phyloP scores from a whole-genome alignment of 2,888 invertebrate species.

The Cybosia mesomella region DNA sequence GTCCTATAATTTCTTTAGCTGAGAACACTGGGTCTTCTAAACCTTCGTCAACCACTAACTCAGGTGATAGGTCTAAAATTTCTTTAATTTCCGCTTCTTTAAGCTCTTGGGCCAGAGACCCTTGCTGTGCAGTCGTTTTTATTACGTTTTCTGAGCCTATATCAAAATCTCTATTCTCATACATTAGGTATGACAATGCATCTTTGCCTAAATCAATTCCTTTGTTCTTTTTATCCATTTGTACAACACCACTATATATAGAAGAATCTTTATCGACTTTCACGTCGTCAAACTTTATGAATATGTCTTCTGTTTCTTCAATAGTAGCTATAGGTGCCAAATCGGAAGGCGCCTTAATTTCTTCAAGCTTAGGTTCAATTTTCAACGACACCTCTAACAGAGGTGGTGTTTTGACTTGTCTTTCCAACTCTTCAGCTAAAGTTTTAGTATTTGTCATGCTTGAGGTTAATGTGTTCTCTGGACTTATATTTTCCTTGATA shows the following conservation, averaged over 20 bases:
- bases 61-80: conserved; percentile 77
- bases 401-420: conserved; percentile 64
- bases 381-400: conserved; percentile 63
- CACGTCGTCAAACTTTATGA: conserved; percentile 72
- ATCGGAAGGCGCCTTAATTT: conserved; percentile 62
- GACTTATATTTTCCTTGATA: conserved; percentile 89
- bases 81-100: conserved; percentile 77
- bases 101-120: conserved; percentile 74
- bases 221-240: conserved; percentile 50
- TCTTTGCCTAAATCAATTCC: conserved; percentile 78
- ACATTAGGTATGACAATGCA: conserved; percentile 76
- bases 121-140: conserved; percentile 53
- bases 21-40: conserved; percentile 68
- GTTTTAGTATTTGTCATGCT: conserved; percentile 78
- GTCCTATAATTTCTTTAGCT: conserved; percentile 64
- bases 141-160: conserved; percentile 42
- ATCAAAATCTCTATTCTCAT: conserved; percentile 69
- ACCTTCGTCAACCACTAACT: conserved; percentile 75
- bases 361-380: conserved; percentile 63
- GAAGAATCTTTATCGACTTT: conserved; percentile 60
- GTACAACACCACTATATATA: conserved; percentile 45
- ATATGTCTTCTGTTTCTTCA: conserved; percentile 71
- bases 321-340: conserved; percentile 80
- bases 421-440: conserved; percentile 71
- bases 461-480: conserved; percentile 86